Evolutionary conservation across 2,113 vertebrate species (phyloP).

Genomic region (Cyanistes caeruleus): DNA sequence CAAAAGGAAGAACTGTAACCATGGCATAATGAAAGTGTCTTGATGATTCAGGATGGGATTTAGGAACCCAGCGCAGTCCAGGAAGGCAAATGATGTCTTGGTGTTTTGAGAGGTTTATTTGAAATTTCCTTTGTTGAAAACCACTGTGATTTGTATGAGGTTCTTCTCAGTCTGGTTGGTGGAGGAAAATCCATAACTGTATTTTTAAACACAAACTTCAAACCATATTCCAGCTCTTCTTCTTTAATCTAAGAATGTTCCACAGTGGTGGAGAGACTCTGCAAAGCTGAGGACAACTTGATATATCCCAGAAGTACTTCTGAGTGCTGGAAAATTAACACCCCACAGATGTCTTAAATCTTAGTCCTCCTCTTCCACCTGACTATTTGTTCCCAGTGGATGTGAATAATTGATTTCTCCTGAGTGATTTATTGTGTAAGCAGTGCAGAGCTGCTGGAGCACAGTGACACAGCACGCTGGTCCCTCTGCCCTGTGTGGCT

Average conservation of each 20-base stretch:
- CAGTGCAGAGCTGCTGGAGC: background rate
- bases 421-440: background rate
- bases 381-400: background rate
- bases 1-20: background rate
- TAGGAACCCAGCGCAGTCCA: background rate
- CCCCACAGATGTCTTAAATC: background rate
- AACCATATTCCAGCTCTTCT: background rate
- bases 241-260: background rate
- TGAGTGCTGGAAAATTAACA: background rate
- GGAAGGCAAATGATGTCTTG: background rate
- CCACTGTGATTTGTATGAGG: background rate
- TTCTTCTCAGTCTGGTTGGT: background rate
- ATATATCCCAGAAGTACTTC: background rate
- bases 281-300: background rate
- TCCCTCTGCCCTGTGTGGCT: background rate
- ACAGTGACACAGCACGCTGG: background rate
- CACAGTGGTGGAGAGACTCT: background rate
- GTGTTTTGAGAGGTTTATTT: background rate
- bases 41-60: background rate
- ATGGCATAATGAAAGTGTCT: background rate
- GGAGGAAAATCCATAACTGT: background rate
- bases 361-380: background rate
- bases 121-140: background rate
- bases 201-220: background rate
- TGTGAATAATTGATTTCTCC: background rate